Conservation (phyloP, 2,113 vertebrate species). For the Pipa parva region DNA sequence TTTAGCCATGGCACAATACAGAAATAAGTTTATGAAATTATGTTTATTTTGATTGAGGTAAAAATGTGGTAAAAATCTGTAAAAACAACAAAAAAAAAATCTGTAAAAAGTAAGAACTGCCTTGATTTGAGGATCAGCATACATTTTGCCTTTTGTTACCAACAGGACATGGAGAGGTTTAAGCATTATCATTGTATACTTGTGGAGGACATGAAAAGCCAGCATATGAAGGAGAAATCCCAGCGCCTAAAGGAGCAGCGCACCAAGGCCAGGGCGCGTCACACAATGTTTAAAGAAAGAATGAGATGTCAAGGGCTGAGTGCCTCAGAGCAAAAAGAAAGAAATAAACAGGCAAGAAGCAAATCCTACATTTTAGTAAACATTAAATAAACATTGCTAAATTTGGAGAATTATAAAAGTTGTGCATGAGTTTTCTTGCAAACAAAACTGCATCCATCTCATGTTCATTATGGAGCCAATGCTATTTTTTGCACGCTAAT, state of each 20-base stretch:
- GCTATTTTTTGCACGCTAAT: too few species aligned
- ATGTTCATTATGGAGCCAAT: too few species aligned
- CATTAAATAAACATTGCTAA: too few species aligned
- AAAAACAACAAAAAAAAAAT: too few species aligned
- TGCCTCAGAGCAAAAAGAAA: constrained; percentile 52
- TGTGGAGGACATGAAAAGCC: constrained; percentile 55
- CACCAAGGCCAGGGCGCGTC: constrained; percentile 45
- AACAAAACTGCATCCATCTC: too few species aligned
- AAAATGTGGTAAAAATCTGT: too few species aligned
- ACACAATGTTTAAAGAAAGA: constrained; percentile 53
- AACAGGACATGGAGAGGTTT: constrained; percentile 59
- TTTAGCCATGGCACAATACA: too few species aligned
- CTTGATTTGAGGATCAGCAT: not conserved
- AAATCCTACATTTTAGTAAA: not conserved
- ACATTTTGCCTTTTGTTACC: not conserved
- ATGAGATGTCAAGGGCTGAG: constrained; percentile 50
- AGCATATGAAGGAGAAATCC: constrained; percentile 50
- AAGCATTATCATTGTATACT: constrained; percentile 56
- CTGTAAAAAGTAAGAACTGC: too few species aligned
- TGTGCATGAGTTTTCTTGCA: too few species aligned
- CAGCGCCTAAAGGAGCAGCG: constrained; percentile 56
- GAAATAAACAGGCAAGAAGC: constrained; percentile 51
- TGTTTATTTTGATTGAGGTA: too few species aligned
- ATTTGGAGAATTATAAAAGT: too few species aligned
- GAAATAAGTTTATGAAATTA: too few species aligned